Evolutionary conservation across 2,113 vertebrate genomes (phyloP), one percentile per base, ranked within the genome.

Genomic region (Istiophorus platypterus): DNA sequence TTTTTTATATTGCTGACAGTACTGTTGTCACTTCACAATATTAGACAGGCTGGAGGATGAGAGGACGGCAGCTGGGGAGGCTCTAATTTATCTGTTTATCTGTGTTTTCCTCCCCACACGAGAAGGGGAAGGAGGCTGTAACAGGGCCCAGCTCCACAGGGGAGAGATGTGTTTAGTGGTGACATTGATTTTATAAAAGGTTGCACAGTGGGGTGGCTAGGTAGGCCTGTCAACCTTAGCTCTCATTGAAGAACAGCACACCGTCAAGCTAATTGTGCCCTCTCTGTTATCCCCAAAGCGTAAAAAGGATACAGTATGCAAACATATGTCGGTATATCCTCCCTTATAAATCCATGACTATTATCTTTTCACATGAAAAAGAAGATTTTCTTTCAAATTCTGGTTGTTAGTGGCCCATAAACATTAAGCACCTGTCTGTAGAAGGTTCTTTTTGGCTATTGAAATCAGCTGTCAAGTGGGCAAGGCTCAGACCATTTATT

Each of bases 141-240:
- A 91, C 89, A 87, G 82, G 81, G 68, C 80, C 76, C 47, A 22
- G 79, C 87, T 87, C 90, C 86, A 87, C 79, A 73, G 84, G 86
- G 88, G 79, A 88, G 85, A 82, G 86, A 85, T 92, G 87, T 89
- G 86, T 95, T 95, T 93, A 91, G 93, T 91, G 85, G 85, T 80
- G 72, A 81, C 91, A 95, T 95, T 93, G 93, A 95, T 95, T 95
- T 94, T 93, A 89, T 94, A 90, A 95, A 94, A 93, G 92, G 92
- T 92, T 93, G 89, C 89, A 0, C 91, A 88, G 90, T 78, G 80
- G 92, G 94, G 75, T 81, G 64, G 91, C 89, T 74, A 90, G 90
- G 85, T 92, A 92, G 90, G 86, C 87, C 91, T 92, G 89, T 94
- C 94, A 94, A 79, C 85, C 69, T 75, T 70, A 84, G 80, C 85